These are phyloP conservation scores for Amphibalanus amphitrite DNA, from an alignment of 1,140 invertebrate species.

Conservation along the genomic window DNA sequence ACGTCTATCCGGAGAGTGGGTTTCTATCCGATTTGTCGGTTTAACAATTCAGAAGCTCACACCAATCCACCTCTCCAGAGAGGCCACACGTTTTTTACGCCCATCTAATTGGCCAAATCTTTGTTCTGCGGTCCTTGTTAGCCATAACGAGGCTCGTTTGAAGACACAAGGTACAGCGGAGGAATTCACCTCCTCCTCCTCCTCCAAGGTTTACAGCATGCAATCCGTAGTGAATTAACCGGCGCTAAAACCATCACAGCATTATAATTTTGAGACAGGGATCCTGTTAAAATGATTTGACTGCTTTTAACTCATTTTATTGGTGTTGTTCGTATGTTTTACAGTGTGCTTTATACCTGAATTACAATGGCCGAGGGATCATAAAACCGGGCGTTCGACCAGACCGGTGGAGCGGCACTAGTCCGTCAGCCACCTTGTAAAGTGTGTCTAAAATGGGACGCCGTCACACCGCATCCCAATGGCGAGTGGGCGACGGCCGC, in stretches of 20 bases:
- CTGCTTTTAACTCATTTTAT: neutral
- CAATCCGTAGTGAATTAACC: neutral
- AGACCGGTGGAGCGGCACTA: neutral
- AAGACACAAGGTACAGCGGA: neutral
- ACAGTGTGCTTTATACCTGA: neutral
- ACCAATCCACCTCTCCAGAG: too few relatives aligned
- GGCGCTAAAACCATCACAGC: neutral
- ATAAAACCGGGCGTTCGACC: neutral
- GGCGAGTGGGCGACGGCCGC: neutral
- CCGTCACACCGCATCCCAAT: neutral
- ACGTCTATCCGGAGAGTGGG: too few relatives aligned
- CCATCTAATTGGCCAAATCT: neutral
- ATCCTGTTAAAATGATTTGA: slow-evolving; percentile 2
- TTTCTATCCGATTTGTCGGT: too few relatives aligned
- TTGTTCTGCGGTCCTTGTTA: neutral
- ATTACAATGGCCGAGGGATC: neutral
- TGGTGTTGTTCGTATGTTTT: neutral
- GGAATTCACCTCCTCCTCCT: neutral
- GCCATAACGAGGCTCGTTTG: neutral
- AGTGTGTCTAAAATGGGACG: neutral
- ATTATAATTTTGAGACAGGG: neutral
- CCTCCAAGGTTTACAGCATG: neutral
- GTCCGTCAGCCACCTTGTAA: neutral
- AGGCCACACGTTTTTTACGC: neutral
- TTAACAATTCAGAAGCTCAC: too few relatives aligned